Base-by-base conservation (phyloP, 2,888 invertebrate species). In the Mesorhabditis belari region DNA sequence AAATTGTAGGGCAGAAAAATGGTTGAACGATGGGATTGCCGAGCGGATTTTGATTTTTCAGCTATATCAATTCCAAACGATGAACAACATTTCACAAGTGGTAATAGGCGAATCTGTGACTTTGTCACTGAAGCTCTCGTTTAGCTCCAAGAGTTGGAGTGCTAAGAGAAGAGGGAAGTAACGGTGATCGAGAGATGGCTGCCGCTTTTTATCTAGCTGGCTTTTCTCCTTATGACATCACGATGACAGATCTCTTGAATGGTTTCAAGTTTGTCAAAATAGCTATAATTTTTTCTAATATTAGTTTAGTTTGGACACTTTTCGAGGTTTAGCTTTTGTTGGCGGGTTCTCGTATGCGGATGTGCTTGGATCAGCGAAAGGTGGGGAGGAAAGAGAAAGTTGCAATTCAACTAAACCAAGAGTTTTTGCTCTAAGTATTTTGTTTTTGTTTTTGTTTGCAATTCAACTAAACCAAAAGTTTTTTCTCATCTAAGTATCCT, bases 281-380 rank as follows among this genome's bases (percentile, higher is more conserved):
- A 12, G 51, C n/a, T 2, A 21, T 19, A 23, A 55, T 12, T 17
- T 19, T n/a, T 23, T 17, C 28, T 55, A n/a, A 12, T 9, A n/a
- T 9, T 55, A 25, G 9, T 26, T 95, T 0, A 91, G 92, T 0
- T 92, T 94, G 90, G 89, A 91, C 76, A 94, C 94, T 84, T 84
- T 94, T 61, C 84, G 90, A 51, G 85, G 96, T 1, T 80, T 96
- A 17, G 87, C 92, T 55, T 96, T 96, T 82, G 95, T 95, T 0
- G 96, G 93, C 52, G 98, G 98, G n/a, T 98, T 98, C 82, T 95
- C 94, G 83, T 96, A 94, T 82, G 95, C 93, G 51, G 92, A 92
- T 89, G 96, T 95, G 0, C 85, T 95, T 57, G 96, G 96, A 4
- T 94, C 95, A 0, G 95, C 92, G 0, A 95, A 93, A 85, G 85